Evolutionary conservation across 2,888 invertebrate genomes (phyloP).

Genomic region (Thera britannica): DNA sequence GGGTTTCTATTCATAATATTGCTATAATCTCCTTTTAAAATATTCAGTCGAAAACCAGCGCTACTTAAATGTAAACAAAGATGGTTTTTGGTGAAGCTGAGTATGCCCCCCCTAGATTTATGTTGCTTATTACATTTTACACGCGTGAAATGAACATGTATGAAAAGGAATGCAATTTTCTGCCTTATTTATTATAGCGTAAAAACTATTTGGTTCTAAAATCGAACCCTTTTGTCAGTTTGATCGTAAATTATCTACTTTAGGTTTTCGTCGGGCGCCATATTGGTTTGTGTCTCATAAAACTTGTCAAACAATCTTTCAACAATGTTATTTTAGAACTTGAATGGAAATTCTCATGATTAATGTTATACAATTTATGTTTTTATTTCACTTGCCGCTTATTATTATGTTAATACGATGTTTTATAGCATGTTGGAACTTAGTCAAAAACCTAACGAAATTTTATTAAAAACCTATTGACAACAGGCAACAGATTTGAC

Average conservation of each 20-base stretch:
- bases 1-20: conserved; percentile 77
- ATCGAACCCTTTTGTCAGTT: conserved; percentile 68
- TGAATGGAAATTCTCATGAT: conserved; percentile 33
- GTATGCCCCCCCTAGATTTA: conserved; percentile 68
- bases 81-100: conserved; percentile 22
- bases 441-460: too few relatives aligned
- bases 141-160: conserved; percentile 75
- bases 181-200: conserved; percentile 63
- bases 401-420: conserved; percentile 1
- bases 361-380: conserved; percentile 19
- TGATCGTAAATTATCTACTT: conserved; percentile 79
- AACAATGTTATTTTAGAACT: conserved; percentile 50
- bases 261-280: conserved; percentile 73
- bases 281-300: conserved; percentile 72
- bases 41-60: conserved; percentile 50
- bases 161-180: conserved; percentile 67
- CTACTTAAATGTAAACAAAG: conserved; percentile 42
- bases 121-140: conserved; percentile 80
- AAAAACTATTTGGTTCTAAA: conserved; percentile 59
- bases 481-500: too few relatives aligned
- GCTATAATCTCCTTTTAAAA: conserved; percentile 61
- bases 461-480: too few relatives aligned
- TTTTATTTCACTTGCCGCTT: conserved; percentile 9
- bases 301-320: conserved; percentile 52
- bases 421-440: not conserved